These are phyloP conservation scores for Frankliniella fusca DNA, from an alignment of 2,888 invertebrate genomes.

Conservation along the genomic window DNA sequence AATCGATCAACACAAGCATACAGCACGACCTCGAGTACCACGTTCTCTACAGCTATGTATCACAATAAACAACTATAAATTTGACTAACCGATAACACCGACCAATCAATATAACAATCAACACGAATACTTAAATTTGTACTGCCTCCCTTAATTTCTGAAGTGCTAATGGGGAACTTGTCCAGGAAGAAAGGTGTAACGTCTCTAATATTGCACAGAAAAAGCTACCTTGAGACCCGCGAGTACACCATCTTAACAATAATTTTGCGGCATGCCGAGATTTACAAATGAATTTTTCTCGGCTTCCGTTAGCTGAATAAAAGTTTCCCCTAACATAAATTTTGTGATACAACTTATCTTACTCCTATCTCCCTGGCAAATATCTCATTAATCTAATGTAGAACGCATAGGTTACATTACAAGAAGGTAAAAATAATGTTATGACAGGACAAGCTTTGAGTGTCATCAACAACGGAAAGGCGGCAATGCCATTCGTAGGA, in stretches of 20 bases:
- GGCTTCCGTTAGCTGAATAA: too few species aligned
- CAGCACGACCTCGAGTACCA: background rate
- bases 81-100: background rate
- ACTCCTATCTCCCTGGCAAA: background rate
- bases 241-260: too few species aligned
- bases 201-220: background rate
- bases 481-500: background rate
- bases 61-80: constrained; percentile 10
- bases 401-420: background rate
- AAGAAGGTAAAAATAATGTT: background rate
- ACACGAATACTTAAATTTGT: constrained; percentile 12
- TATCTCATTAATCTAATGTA: constrained; percentile 3
- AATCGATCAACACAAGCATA: too few species aligned
- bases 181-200: background rate
- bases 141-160: background rate
- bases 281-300: too few species aligned
- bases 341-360: background rate
- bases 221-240: background rate
- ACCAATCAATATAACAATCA: background rate
- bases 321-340: too few species aligned
- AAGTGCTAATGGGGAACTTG: background rate
- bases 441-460: background rate
- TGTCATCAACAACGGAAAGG: background rate
- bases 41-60: background rate
- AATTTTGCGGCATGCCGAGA: too few species aligned